phyloP scores from a whole-genome alignment of 2,797 vertebrate species.

The Adelosebastes latens region DNA sequence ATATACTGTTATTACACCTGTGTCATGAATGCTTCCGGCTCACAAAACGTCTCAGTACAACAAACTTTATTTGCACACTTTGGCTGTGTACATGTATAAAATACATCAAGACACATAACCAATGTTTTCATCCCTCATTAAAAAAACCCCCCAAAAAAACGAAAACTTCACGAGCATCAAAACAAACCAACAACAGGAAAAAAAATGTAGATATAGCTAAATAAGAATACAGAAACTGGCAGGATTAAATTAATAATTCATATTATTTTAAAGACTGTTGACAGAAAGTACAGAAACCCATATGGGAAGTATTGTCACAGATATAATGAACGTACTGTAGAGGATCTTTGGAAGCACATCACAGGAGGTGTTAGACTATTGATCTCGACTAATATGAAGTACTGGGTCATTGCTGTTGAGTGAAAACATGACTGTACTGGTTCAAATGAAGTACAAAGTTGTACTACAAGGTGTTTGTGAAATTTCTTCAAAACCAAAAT shows the following conservation, averaged over 20 bases:
- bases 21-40: constrained; percentile 27
- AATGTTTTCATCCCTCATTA: constrained; percentile 17
- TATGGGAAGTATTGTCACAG: constrained; percentile 9
- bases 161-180: constrained; percentile 34
- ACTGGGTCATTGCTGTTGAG: not conserved
- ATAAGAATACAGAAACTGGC: constrained; percentile 19
- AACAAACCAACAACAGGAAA: constrained; percentile 2
- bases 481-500: not conserved
- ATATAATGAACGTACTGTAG: constrained; percentile 45
- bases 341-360: constrained; percentile 77
- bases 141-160: not conserved
- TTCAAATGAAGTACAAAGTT: not conserved
- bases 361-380: constrained; percentile 17
- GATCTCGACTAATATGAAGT: not conserved
- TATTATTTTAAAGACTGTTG: constrained; percentile 8
- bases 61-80: constrained; percentile 80
- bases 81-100: constrained; percentile 78
- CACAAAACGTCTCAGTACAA: constrained; percentile 45
- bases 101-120: constrained; percentile 71
- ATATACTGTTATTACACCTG: constrained; percentile 23
- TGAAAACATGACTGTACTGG: not conserved
- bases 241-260: constrained; percentile 31
- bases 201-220: constrained; percentile 4
- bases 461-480: not conserved
- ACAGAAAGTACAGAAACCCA: constrained; percentile 14